Evolutionary conservation across 2,888 invertebrate species (phyloP), one percentile per base, ranked within the genome.

Genomic region (Malacosoma neustria): DNA sequence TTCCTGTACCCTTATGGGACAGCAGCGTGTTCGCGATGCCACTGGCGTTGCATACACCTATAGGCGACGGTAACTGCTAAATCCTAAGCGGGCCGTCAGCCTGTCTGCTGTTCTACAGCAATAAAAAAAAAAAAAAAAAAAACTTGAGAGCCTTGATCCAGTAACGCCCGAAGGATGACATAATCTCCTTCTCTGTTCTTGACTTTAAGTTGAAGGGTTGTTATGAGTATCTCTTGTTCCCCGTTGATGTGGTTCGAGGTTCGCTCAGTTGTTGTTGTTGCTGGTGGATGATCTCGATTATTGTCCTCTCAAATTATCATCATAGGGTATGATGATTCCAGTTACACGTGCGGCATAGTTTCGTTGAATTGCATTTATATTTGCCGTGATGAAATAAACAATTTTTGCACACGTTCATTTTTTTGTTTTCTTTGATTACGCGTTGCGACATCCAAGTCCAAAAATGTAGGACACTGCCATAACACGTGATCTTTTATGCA

Each of bases 111-210:
- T n/a, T n/a, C n/a, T n/a, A n/a, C n/a, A n/a, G n/a, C n/a, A n/a
- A n/a, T n/a, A n/a, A n/a, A n/a, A n/a, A n/a, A n/a, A n/a, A n/a
- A n/a, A n/a, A n/a, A n/a, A n/a, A n/a, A n/a, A n/a, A n/a, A n/a
- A n/a, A n/a, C 34, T 37, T 40, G 40, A 5, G 40, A 40, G 11
- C 40, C 40, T 29, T 40, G 40, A 34, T 40, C 37, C 7, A 40
- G 34, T 34, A 40, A 34, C 4, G 34, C 33, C 13, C 35, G 37
- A 12, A 41, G 33, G 29, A 11, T 33, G 37, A 37, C 14, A 29
- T 37, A 33, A 13, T 37, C 31, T 30, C 32, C 32, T 32, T 36
- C 36, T 32, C n/a, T 34, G 34, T 33, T 37, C 13, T 33, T 30
- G 30, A 37, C 33, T 14, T 30, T 33, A 13, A 37, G 33, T 30